Base-by-base conservation (phyloP, 2,797 vertebrate species). In the Manis crassicaudata region DNA sequence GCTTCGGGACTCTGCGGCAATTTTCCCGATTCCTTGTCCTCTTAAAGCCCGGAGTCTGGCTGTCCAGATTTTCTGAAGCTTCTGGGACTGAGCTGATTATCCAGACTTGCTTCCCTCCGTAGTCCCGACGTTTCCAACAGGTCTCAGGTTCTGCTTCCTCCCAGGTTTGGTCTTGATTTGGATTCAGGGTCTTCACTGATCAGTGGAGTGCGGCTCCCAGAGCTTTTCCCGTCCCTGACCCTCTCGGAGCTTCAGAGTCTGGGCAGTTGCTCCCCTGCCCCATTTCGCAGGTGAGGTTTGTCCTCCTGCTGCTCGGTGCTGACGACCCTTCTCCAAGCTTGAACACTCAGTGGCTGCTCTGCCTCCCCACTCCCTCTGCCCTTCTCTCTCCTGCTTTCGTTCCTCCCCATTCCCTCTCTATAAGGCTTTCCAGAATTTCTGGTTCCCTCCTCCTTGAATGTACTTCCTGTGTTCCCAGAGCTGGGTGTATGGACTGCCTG, bases 381-480 rank as follows among this genome's bases (percentile, higher is more conserved):
- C 20, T 29, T 52, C 21, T 40, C 54, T 68, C 70, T 68, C 7
- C 23, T 67, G 11, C 25, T 67, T 58, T 79, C 29, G 82, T 70
- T 73, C 35, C 68, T 79, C 50, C 23, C 23, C 27, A 54, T 40
- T 85, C 70, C 58, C 37, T 87, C 67, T 83, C 29, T 54, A 5
- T 29, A 27, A 93, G 79, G 37, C 65, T 92, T 92, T 72, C 70
- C 35, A 75, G 89, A 95, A 70, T 82, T 63, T 92, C 68, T 85
- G 62, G 32, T 67, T 92, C 46, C 70, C 75, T 90, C 68, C 68
- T 90, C 37, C 95, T 91, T 88, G 80, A 92, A 92, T 93, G 50
- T 80, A 46, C 56, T 95, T 95, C 76, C 95, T 88, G 81, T 80
- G 83, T 96, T 97, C 68, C 54, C 79, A 63, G 88, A 94, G 76